Evolutionary conservation across 2,113 vertebrate species (phyloP).

Genomic region (Lamprologus lemairii): DNA sequence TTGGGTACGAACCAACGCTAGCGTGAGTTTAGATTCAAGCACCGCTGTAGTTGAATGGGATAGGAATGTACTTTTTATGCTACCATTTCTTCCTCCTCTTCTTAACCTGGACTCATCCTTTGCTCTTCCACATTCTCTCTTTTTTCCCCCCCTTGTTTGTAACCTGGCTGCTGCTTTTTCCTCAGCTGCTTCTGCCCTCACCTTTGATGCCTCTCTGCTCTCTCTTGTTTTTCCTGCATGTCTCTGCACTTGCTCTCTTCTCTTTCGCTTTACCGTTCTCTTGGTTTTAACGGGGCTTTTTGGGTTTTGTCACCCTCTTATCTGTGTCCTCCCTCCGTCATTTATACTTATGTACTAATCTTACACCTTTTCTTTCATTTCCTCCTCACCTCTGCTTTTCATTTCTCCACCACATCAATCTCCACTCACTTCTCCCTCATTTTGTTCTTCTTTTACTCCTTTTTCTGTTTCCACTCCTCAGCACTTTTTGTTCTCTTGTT

Average conservation of each 20-base stretch:
- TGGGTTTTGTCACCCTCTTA: not conserved
- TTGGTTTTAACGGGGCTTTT: not conserved
- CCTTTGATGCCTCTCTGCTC: not conserved
- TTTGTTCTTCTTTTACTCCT: too few relatives aligned
- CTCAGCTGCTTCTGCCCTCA: not conserved
- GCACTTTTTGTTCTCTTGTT: not conserved
- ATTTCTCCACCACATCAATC: not conserved
- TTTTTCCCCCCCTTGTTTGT: not conserved
- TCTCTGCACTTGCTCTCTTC: not conserved
- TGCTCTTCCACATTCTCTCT: fast-evolving
- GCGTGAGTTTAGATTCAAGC: not conserved
- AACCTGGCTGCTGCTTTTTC: not conserved
- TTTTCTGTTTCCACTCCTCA: not conserved
- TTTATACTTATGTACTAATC: not conserved
- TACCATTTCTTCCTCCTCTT: not conserved
- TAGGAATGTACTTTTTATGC: not conserved
- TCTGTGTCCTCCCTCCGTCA: not conserved
- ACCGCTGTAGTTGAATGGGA: fast-evolving
- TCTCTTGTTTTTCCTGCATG: not conserved
- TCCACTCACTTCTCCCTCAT: not conserved
- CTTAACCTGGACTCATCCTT: not conserved
- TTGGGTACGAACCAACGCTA: not conserved
- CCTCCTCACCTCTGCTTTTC: not conserved
- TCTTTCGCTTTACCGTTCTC: fast-evolving
- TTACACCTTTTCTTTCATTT: not conserved